Conservation (phyloP, 2,113 vertebrate genomes). For the Dolichotis patagonum region DNA sequence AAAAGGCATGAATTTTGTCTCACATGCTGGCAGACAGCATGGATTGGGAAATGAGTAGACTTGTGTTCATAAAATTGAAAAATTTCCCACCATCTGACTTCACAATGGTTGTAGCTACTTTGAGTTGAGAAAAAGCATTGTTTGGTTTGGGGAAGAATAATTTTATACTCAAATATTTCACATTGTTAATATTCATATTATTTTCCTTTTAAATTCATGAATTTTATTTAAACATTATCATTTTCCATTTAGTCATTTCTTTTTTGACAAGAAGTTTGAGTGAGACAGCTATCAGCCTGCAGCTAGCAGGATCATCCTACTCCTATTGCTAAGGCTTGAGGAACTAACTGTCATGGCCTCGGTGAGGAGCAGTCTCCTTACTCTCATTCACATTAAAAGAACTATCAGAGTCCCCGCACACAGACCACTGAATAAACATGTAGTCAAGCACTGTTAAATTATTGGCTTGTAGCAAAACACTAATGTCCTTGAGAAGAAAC, state of each 20-base stretch:
- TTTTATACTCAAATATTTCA: neutral
- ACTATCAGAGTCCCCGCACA: neutral
- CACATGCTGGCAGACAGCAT: neutral
- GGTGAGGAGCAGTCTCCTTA: neutral
- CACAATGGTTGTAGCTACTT: neutral
- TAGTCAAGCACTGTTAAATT: neutral
- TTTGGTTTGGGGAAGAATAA: neutral
- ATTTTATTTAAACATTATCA: neutral
- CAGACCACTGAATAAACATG: neutral
- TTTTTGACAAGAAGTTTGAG: neutral
- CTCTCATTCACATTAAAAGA: neutral
- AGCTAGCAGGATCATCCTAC: neutral
- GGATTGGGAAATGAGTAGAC: neutral
- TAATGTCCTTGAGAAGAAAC: accelerated
- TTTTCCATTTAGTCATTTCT: neutral
- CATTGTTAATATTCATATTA: neutral
- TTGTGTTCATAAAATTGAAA: neutral
- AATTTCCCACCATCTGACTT: neutral
- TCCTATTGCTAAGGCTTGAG: neutral
- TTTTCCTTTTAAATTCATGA: neutral
- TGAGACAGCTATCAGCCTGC: neutral
- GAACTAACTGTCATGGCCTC: neutral
- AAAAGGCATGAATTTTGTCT: neutral
- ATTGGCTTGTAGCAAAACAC: neutral
- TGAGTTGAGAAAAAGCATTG: neutral